Conservation (phyloP, 1,140 invertebrate species). For the Sycophaga agraensis region DNA sequence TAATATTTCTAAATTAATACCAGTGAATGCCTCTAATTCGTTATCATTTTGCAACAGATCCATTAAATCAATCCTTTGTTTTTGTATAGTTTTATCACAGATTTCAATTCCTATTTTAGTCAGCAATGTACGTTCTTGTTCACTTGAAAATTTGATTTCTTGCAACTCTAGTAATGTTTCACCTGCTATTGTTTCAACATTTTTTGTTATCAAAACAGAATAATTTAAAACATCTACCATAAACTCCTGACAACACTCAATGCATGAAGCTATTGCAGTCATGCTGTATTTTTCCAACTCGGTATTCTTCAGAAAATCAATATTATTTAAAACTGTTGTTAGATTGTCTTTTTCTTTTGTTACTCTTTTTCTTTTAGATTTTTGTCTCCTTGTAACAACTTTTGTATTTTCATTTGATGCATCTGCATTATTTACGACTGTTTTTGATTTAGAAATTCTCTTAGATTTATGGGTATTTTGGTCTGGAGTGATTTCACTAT, state of each 20-base stretch:
- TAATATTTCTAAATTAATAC: slow-evolving; percentile 1
- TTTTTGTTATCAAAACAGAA: background rate
- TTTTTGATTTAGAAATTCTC: too few relatives aligned
- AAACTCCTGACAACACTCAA: slow-evolving; percentile 1
- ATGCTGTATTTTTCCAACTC: background rate
- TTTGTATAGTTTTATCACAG: slow-evolving; percentile 1
- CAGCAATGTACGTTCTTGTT: background rate
- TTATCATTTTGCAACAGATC: slow-evolving; percentile 3
- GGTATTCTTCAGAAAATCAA: background rate
- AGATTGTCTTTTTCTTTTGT: background rate
- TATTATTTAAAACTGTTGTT: background rate
- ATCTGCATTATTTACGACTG: too few relatives aligned
- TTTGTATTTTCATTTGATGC: too few relatives aligned
- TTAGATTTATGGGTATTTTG: too few relatives aligned
- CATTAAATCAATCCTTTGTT: background rate
- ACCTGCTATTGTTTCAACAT: slow-evolving; percentile 6
- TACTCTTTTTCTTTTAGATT: background rate
- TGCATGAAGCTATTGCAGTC: slow-evolving; percentile 5
- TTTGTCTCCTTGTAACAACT: too few relatives aligned
- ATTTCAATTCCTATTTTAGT: slow-evolving; percentile 15
- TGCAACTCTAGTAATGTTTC: slow-evolving; percentile 20
- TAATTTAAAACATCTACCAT: slow-evolving; percentile 5
- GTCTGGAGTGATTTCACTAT: background rate
- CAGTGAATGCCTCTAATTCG: slow-evolving; percentile 18
- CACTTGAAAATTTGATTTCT: background rate